These are phyloP conservation scores for Cinara cedri DNA, from an alignment of 2,888 invertebrate species.

Conservation along the genomic window DNA sequence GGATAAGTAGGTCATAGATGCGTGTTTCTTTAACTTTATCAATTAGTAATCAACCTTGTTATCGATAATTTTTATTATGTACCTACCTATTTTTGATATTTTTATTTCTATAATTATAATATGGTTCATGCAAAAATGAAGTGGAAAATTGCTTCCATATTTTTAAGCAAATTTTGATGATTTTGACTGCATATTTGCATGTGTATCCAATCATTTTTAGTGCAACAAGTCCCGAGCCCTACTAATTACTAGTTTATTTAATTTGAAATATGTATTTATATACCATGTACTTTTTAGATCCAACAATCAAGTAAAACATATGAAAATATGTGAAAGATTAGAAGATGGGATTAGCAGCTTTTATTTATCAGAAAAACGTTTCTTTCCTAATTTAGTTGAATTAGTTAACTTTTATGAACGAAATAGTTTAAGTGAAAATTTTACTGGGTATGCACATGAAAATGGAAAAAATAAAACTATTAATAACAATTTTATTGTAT, in stretches of 20 bases:
- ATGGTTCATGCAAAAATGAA: too few species aligned
- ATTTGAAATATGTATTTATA: slow-evolving; percentile 26
- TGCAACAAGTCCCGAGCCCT: too few species aligned
- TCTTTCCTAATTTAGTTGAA: slow-evolving; percentile 90
- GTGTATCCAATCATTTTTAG: too few species aligned
- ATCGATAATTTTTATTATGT: too few species aligned
- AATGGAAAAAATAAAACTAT: neutral
- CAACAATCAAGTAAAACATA: slow-evolving; percentile 88
- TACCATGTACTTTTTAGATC: slow-evolving; percentile 68
- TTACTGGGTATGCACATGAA: slow-evolving; percentile 72
- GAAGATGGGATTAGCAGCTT: slow-evolving; percentile 75
- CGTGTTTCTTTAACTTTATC: too few species aligned
- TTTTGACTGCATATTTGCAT: too few species aligned
- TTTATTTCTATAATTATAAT: too few species aligned
- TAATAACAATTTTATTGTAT: slow-evolving; percentile 8
- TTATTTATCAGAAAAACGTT: slow-evolving; percentile 86
- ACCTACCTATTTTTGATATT: too few species aligned
- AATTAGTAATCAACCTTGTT: too few species aligned
- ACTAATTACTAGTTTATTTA: slow-evolving; percentile 46
- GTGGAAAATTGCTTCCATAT: too few species aligned
- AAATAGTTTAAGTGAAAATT: slow-evolving; percentile 89
- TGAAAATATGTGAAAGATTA: slow-evolving; percentile 83
- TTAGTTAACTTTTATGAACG: slow-evolving; percentile 91
- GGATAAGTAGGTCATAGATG: too few species aligned
- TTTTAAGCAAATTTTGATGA: too few species aligned